Evolutionary conservation across 2,797 vertebrate species (phyloP).

Genomic region (Gobionotothen gibberifrons): DNA sequence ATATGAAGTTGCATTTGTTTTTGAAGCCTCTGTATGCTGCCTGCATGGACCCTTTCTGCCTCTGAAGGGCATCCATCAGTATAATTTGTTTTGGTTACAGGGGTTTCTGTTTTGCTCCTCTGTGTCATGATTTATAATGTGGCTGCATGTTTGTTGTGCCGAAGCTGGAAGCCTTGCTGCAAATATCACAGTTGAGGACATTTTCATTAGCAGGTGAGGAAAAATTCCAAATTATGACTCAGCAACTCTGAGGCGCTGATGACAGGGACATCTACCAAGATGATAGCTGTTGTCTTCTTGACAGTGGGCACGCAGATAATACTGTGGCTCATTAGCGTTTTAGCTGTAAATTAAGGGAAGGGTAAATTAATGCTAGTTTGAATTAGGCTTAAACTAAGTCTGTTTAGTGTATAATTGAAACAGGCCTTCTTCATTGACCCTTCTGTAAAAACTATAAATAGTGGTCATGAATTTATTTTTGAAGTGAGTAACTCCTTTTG

Average conservation of each 20-base stretch:
- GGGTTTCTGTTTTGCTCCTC: slow-evolving; percentile 24
- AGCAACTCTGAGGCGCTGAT: slow-evolving; percentile 3
- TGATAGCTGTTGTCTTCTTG: slow-evolving; percentile 27
- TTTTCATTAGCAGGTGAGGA: slow-evolving; percentile 14
- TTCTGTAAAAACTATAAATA: not conserved
- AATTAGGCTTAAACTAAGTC: not conserved
- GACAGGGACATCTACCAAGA: slow-evolving; percentile 3
- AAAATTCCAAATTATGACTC: slow-evolving; percentile 16
- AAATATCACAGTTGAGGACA: slow-evolving; percentile 18
- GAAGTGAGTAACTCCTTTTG: not conserved
- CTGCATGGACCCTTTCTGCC: slow-evolving; percentile 1
- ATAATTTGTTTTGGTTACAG: slow-evolving; percentile 46
- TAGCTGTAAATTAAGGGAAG: slow-evolving; percentile 1
- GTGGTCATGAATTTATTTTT: slow-evolving; percentile 1
- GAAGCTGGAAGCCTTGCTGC: not conserved
- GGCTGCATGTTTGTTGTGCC: slow-evolving; percentile 14
- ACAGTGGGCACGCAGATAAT: slow-evolving; percentile 12
- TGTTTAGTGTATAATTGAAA: not conserved
- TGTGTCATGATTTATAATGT: slow-evolving; percentile 20
- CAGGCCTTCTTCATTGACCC: not conserved
- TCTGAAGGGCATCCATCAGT: slow-evolving; percentile 42
- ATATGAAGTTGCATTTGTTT: slow-evolving; percentile 9
- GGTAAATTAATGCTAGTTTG: not conserved
- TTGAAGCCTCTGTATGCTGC: not conserved
- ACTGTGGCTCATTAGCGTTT: slow-evolving; percentile 1